Conservation (phyloP, 2,797 vertebrate species). For the Sebastes baramenuke region DNA sequence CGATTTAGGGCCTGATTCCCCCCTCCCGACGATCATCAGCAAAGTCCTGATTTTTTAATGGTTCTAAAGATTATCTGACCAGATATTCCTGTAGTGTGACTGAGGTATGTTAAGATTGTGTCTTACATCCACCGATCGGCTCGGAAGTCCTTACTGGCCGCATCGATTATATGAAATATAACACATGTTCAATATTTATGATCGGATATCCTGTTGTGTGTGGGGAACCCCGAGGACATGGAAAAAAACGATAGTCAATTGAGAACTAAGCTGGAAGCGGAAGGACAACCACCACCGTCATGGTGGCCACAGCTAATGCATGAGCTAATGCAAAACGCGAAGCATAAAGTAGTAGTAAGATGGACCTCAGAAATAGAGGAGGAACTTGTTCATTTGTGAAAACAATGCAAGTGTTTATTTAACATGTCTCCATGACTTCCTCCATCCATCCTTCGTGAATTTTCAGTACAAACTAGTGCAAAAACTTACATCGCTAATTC, state of each 20-base stretch:
- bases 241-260: background rate
- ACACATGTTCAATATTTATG: background rate
- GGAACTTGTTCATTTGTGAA: accelerated
- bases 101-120: background rate
- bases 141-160: accelerated
- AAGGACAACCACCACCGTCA: no score
- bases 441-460: background rate
- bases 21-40: background rate
- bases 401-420: background rate
- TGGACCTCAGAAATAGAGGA: background rate
- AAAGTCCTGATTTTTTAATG: accelerated
- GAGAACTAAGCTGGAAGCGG: background rate
- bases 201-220: background rate
- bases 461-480: background rate
- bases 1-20: background rate
- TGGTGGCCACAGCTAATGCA: no score
- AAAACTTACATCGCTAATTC: background rate
- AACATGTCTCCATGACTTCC: background rate
- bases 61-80: background rate
- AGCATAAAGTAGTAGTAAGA: background rate
- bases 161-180: no score
- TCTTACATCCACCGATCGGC: accelerated
- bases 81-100: background rate
- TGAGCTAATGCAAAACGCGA: no score
- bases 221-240: background rate